Evolutionary conservation across 1,140 invertebrate species (phyloP), one percentile per base, ranked within the genome.

Genomic region (Drosophila seguyi): DNA sequence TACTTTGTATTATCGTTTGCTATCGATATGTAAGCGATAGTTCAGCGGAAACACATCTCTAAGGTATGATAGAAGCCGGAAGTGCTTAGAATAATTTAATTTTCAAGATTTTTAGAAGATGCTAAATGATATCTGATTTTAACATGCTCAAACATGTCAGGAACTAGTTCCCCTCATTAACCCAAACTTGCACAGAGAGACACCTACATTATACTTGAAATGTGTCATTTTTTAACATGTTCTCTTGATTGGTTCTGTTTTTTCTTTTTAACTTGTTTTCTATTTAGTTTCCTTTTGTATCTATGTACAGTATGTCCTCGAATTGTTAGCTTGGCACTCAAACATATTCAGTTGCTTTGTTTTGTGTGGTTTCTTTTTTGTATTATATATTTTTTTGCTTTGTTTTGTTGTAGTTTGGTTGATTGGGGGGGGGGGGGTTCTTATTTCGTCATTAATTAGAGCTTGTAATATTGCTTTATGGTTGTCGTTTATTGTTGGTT

Each of bases 301-400:
- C 53, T 84, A 88, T 88, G 45, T 87, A 87, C 80, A 87, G 57
- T 71, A 55, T 88, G 61, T 87, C 63, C 61, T 83, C 81, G 75
- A 90, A 90, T 91, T 91, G 53, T 91, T 88, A 91, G 87, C 87
- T 91, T 91, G 87, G 87, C 87, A 91, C 87, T 91, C 87, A 91
- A 91, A 91, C 90, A 87, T 84, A 57, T 78, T 66, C 48, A 75
- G 75, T 90, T 81, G 74, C 36, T 85, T 62, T 69, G 63, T 85
- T 44, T 60, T 63, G 34, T 36, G 41, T n/a, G n/a, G n/a, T 63
- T 45, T 50, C 4, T 7, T 36, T 36, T 14, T 25, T 25, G 2
- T 25, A 4, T 25, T 25, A 25, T 34, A 34, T 13, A 31, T 4
- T 34, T 7, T 18, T 14, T 20, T 7, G n/a, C n/a, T n/a, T n/a